A percentile compares a stretch with the other conserved stretches of the same genome.
phyloP scores from a whole-genome alignment of 1,140 invertebrate genomes.

The Ditylenchus dipsaci region DNA sequence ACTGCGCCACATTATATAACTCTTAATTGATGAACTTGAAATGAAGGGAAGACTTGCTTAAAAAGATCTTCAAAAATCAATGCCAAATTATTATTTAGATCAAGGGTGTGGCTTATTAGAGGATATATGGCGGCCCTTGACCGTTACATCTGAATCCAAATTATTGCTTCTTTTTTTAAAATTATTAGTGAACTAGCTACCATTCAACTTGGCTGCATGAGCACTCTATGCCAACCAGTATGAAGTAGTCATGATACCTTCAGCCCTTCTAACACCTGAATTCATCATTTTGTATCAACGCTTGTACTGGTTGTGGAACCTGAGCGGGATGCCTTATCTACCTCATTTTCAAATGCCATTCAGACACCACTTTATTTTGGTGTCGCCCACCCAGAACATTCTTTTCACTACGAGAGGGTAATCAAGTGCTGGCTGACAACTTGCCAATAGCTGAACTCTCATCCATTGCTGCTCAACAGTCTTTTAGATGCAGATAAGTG shows the following conservation, averaged over 20 bases:
- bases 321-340: background rate
- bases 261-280: conserved; percentile 23
- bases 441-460: conserved; percentile 10
- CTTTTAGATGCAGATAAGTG: conserved; percentile 21
- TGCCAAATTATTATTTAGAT: too few relatives aligned
- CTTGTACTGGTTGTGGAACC: conserved; percentile 19
- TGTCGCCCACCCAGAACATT: conserved; percentile 36
- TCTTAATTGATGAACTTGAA: too few relatives aligned
- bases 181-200: too few relatives aligned
- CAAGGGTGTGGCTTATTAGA: too few relatives aligned
- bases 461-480: background rate
- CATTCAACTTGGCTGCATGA: too few relatives aligned
- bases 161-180: too few relatives aligned
- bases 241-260: background rate
- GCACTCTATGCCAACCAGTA: too few relatives aligned
- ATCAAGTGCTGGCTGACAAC: conserved; percentile 15
- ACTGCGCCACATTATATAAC: too few relatives aligned
- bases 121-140: too few relatives aligned
- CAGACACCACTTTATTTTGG: conserved; percentile 31
- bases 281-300: conserved; percentile 28
- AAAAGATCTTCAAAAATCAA: too few relatives aligned
- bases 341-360: background rate
- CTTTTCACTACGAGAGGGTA: conserved; percentile 9
- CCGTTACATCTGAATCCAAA: too few relatives aligned
- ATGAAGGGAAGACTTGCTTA: too few relatives aligned